Percentiles rank a stretch among this genome's conserved stretches.
Conservation (phyloP, 2,888 invertebrate genomes). For the Limnephilus lunatus region DNA sequence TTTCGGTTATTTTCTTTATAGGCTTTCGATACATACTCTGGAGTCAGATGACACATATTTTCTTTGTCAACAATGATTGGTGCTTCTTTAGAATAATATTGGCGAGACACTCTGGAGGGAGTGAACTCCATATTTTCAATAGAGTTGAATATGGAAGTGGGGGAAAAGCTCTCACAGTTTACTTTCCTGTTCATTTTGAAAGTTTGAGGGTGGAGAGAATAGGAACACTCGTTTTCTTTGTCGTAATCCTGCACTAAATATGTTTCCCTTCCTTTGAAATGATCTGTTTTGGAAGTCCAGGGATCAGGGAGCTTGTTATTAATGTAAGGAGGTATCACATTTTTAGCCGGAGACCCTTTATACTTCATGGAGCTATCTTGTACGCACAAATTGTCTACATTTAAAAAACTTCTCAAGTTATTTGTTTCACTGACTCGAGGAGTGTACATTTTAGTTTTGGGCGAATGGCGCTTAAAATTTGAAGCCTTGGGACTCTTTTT, state of each 20-base stretch:
- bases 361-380: conserved; percentile 51
- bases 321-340: neutral
- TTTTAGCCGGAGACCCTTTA: conserved; percentile 28
- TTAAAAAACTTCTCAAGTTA: conserved; percentile 30
- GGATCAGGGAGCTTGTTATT: conserved; percentile 39
- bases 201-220: neutral
- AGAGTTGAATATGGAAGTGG: conserved; percentile 57
- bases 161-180: conserved; percentile 29
- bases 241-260: conserved; percentile 57
- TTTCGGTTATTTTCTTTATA: neutral
- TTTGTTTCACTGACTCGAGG: neutral
- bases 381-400: conserved; percentile 21
- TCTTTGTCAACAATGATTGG: conserved; percentile 13
- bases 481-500: conserved; percentile 55
- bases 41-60: conserved; percentile 21
- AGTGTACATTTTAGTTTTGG: conserved; percentile 46
- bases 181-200: conserved; percentile 40
- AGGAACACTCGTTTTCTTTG: conserved; percentile 58
- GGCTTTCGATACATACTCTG: neutral
- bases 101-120: conserved; percentile 47
- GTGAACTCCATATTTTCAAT: conserved; percentile 64
- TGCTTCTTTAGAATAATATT: conserved; percentile 32
- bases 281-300: conserved; percentile 32
- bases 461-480: conserved; percentile 38
- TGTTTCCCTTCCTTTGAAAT: conserved; percentile 58